Evolutionary conservation across 2,113 vertebrate species (phyloP).

Genomic region (Onychorhynchus coronatus): DNA sequence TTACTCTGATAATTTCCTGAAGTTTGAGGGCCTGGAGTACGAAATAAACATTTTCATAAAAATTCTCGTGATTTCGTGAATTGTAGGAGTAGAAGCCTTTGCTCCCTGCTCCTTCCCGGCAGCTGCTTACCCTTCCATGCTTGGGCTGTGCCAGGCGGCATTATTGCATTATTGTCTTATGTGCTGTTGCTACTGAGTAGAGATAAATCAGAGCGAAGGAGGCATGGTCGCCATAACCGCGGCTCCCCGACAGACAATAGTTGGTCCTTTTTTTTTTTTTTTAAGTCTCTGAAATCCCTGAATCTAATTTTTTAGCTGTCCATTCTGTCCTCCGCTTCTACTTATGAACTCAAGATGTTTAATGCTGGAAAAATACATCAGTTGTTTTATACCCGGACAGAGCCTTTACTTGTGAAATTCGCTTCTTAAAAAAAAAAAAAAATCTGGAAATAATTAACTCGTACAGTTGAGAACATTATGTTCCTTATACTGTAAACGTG

Average conservation of each 20-base stretch:
- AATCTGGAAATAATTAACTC: conserved; percentile 78
- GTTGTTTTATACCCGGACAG: conserved; percentile 51
- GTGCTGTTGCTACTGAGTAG: neutral
- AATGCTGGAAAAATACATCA: conserved; percentile 52
- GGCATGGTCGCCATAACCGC: neutral
- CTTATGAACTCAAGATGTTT: conserved; percentile 68
- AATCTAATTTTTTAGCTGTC: conserved; percentile 52
- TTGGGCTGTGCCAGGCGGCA: neutral
- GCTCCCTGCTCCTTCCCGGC: neutral
- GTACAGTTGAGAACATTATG: conserved; percentile 73
- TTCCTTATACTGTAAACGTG: conserved; percentile 71
- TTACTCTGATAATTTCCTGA: neutral
- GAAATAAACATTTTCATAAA: neutral
- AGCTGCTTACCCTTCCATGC: neutral
- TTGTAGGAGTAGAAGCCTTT: neutral
- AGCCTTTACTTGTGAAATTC: conserved; percentile 63
- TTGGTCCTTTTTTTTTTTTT: neutral
- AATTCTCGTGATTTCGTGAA: neutral
- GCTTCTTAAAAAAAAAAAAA: conserved; percentile 1
- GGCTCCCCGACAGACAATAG: neutral
- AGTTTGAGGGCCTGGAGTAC: no score
- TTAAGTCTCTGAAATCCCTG: neutral
- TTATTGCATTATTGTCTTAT: neutral
- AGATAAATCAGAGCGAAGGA: neutral
- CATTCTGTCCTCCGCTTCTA: conserved; percentile 48